phyloP scores from a whole-genome alignment of 2,113 vertebrate species.

The Chelonoidis abingdonii region DNA sequence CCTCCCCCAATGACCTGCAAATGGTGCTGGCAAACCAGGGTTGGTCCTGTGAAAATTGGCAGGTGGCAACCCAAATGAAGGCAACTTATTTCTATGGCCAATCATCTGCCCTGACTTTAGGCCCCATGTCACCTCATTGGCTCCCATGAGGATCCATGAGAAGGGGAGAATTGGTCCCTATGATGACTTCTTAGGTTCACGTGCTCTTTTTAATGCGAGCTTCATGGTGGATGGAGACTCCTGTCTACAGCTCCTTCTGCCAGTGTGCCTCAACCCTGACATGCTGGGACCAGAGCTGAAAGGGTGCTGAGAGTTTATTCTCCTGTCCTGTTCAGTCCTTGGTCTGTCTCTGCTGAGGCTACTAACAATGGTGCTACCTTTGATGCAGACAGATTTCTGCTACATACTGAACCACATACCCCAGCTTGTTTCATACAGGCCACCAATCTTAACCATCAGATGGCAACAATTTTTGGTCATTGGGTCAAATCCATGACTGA shows the following conservation, averaged over 20 bases:
- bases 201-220: fast-evolving
- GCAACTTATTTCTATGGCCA: neutral
- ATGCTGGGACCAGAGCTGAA: neutral
- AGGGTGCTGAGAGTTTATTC: neutral
- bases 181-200: too few species aligned
- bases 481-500: neutral
- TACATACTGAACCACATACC: too few species aligned
- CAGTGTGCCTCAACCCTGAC: neutral
- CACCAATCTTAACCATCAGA: too few species aligned
- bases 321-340: neutral
- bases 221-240: neutral
- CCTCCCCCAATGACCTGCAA: neutral
- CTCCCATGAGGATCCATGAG: neutral
- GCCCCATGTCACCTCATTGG: fast-evolving
- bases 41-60: neutral
- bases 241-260: neutral
- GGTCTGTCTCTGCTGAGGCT: neutral
- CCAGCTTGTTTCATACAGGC: too few species aligned
- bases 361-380: too few species aligned
- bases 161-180: neutral
- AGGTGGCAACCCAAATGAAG: fast-evolving
- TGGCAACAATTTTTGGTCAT: neutral
- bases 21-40: fast-evolving
- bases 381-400: neutral
- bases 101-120: fast-evolving